Evolutionary conservation across 2,113 vertebrate genomes (phyloP).

Genomic region (cattle (Bos taurus)): DNA sequence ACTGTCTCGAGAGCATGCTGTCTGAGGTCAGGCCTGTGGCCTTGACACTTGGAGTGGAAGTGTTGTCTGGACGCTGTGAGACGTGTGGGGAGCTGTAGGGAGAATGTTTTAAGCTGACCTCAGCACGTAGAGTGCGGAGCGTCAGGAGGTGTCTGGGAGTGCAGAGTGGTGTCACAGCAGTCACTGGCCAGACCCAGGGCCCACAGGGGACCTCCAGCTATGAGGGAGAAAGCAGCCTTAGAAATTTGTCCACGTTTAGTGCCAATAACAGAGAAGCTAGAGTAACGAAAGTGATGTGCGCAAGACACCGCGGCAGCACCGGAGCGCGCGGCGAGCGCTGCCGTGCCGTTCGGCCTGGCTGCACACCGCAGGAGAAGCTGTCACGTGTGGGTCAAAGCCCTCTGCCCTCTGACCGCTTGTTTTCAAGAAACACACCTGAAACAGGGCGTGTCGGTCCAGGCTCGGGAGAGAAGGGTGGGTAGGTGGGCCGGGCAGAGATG

Average conservation of each 20-base stretch:
- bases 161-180: rapidly evolving
- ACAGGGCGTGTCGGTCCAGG: rapidly evolving
- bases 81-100: rapidly evolving
- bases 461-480: not conserved
- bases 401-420: not conserved
- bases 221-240: rapidly evolving
- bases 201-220: rapidly evolving
- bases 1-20: rapidly evolving
- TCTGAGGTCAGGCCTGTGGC: rapidly evolving
- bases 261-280: rapidly evolving
- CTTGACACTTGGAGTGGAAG: rapidly evolving
- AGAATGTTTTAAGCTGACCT: not conserved
- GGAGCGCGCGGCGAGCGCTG: rapidly evolving
- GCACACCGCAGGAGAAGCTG: not conserved
- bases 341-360: rapidly evolving
- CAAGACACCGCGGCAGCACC: rapidly evolving
- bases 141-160: rapidly evolving
- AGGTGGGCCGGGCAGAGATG: not conserved
- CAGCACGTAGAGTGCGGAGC: rapidly evolving
- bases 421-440: not conserved
- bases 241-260: rapidly evolving
- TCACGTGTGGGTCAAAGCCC: not conserved
- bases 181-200: rapidly evolving
- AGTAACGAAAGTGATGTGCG: rapidly evolving
- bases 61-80: not conserved